Evolutionary conservation across 2,113 vertebrate genomes (phyloP).

Genomic region (Theristicus caerulescens): DNA sequence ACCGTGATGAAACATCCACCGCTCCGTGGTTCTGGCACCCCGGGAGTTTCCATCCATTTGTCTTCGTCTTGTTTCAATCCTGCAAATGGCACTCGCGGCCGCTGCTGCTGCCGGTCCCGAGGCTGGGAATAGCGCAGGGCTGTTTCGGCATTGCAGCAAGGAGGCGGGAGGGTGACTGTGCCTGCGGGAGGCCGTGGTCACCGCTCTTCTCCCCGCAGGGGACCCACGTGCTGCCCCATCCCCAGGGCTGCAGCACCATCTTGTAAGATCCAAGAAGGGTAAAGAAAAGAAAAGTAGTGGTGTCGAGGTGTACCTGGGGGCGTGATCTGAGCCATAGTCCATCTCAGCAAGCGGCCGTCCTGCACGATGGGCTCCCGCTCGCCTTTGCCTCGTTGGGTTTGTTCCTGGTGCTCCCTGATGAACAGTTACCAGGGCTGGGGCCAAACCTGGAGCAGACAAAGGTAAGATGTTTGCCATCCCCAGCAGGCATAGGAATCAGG

Average conservation of each 20-base stretch:
- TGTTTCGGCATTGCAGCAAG: neutral
- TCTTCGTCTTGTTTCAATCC: neutral
- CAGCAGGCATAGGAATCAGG: neutral
- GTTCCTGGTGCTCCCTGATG: neutral
- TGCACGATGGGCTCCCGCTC: neutral
- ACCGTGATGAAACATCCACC: neutral
- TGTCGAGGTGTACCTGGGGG: neutral
- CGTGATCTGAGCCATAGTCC: neutral
- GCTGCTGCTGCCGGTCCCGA: rapidly evolving
- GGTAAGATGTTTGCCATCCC: neutral
- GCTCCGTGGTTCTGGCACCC: neutral
- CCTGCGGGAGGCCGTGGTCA: neutral
- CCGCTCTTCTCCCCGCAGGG: neutral
- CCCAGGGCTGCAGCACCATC: rapidly evolving
- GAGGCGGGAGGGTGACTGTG: neutral
- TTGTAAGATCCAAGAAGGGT: too few species aligned
- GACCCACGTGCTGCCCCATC: neutral
- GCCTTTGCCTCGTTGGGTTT: neutral
- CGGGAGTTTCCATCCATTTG: neutral
- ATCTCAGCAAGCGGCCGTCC: rapidly evolving
- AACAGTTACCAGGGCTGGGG: rapidly evolving
- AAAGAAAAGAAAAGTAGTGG: neutral
- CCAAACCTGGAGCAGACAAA: neutral
- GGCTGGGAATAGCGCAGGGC: neutral
- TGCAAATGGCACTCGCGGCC: neutral